Base-by-base conservation (phyloP, 2,113 vertebrate genomes). In the Galemys pyrenaicus region DNA sequence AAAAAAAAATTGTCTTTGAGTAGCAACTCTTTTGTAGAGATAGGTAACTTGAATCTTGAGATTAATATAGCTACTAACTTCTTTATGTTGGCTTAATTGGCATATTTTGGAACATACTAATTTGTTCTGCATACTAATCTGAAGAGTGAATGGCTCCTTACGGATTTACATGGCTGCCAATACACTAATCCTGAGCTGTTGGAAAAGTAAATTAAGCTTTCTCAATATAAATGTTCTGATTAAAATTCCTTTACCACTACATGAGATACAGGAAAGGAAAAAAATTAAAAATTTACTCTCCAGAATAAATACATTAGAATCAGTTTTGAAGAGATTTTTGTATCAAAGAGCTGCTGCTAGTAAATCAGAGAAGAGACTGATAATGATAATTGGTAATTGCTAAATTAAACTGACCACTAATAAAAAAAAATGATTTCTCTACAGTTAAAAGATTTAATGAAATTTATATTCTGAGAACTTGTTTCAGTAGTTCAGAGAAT, bases 41-140 rank as follows among this genome's bases (percentile, higher is more conserved):
- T 94, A 58, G 9, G 12, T 75, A 94, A 90, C 32, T 92, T 91
- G 37, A 84, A 94, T 77, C 67, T 51, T 44, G 71, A 96, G 95
- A 94, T 75, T 58, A 94, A 82, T 73, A 94, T 67, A 94, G 79
- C 82, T 44, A 62, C 78, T 96, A 88, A 93, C 74, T 75, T 95
- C 93, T 87, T 94, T 44, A 95, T n/a, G 75, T 89, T 92, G 79
- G 54, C 46, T 94, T 96, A 95, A 96, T 95, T 96, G 94, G 71
- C 67, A 94, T 95, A 96, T 96, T 96, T 97, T 95, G 86, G 82
- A 79, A 96, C 97, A 70, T 83, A 87, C 51, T 80, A 87, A 95
- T 96, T 96, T 97, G 95, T 86, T 96, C 92, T 51, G 64, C 91
- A 89, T 89, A 87, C 91, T 94, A 89, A 95, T 87, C 91, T 83